Base-by-base conservation (phyloP, 2,797 vertebrate genomes). In the Notolabrus celidotus region DNA sequence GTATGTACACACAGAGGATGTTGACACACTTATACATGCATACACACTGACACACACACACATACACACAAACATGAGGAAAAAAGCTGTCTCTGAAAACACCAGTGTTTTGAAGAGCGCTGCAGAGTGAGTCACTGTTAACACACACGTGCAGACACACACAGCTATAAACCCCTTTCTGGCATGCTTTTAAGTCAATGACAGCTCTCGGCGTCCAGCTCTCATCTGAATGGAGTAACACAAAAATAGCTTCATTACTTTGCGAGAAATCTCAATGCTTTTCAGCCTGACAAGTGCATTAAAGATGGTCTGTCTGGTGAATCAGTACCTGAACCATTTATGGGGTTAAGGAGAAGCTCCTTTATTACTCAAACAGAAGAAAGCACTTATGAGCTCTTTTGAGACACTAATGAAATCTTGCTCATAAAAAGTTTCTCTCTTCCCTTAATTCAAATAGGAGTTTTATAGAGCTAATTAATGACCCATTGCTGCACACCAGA, bases 381-480 rank as follows among this genome's bases (percentile, higher is more conserved):
- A 78, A 84, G 68, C 29, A 36, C 72, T 61, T 74, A 57, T 23
- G n/a, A 70, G 50, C 53, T 71, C 68, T 63, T 77, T 69, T 43
- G 33, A 82, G 57, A 67, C 47, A 41, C 57, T 80, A 76, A 83
- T 77, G 51, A 78, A 74, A 71, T 80, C 50, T 57, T 17, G 19
- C 74, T 62, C 60, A 47, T 71, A 73, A 73, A 72, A 71, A 67
- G 56, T 84, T 82, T 73, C 41, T 52, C 53, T 69, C 29, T 56
- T 22, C 54, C 29, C 63, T 81, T 75, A 65, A 78, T 82, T 87
- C 57, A 77, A 80, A 64, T 53, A 66, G 61, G 65, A 57, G 50
- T 69, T 82, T 87, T 72, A 79, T 59, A 53, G 61, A 67, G 61
- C 50, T 67, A 82, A 80, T 84, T 86, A 88, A 84, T 85, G 75